Evolutionary conservation across 2,888 invertebrate species (phyloP), one percentile per base, ranked within the genome.

Genomic region (Eupithecia subumbrata): DNA sequence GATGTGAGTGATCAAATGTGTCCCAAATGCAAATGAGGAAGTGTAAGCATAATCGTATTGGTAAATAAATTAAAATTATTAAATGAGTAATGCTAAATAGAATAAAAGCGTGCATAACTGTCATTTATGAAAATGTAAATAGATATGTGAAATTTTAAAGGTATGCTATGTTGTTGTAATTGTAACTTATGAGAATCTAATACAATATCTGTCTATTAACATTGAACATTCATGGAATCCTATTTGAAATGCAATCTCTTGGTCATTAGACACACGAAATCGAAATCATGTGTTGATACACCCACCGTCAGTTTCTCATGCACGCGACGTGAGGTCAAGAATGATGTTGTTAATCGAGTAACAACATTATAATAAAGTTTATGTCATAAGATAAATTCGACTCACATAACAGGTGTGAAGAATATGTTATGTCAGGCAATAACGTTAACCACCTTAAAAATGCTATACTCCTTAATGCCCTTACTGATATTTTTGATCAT

Each of bases 211-310:
- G 14, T 25, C 30, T 30, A 30, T 16, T 30, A 16, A 18, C 34
- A 30, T 14, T 40, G 7, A 43, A 45, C 25, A 68, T 68, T 68
- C 68, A 43, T 68, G 14, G n/a, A 43, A 43, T 68, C 63, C 18
- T 64, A 25, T 43, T 45, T 56, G 71, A 45, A 71, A 71, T 71
- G 63, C 71, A 71, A 71, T 71, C 63, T 45, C 22, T 34, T 68
- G 37, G 63, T 68, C 71, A 73, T 76, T 73, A 76, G 48, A 68
- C 8, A 68, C 76, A 71, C 63, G 73, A 76, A 71, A 63, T 73
- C 67, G 48, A 73, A 72, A 43, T 72, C 69, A 69, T 69, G 48
- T 22, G 40, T 68, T 68, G 68, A 68, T 40, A 40, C 43, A 22
- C 37, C 40, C 67, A 30, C 34, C n/a, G 34, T 64, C 8, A 5